phyloP scores from a whole-genome alignment of 2,113 vertebrate species.

The Galbula dea region DNA sequence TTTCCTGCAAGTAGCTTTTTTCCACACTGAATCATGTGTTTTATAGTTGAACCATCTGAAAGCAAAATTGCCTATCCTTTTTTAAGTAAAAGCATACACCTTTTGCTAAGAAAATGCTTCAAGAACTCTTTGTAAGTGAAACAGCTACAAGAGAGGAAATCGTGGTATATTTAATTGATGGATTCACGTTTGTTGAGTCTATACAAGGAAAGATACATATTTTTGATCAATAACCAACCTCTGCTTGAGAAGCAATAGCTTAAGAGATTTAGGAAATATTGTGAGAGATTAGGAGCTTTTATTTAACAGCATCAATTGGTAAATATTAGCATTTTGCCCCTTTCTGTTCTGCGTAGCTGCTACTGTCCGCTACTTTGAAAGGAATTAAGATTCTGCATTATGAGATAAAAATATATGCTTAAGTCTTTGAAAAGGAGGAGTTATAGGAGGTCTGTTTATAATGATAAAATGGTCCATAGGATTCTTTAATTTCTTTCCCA shows the following conservation, averaged over 20 bases:
- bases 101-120: background rate
- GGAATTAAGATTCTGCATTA: background rate
- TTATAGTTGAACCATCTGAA: background rate
- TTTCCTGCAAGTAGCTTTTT: background rate
- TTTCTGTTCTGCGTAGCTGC: background rate
- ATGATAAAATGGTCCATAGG: background rate
- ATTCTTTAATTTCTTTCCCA: background rate
- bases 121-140: background rate
- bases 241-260: background rate
- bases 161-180: background rate
- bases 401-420: background rate
- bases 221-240: background rate
- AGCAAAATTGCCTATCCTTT: background rate
- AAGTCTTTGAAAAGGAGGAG: background rate
- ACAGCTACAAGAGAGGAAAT: background rate
- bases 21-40: background rate
- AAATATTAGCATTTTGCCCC: background rate
- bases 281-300: background rate
- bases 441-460: background rate
- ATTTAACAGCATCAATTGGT: background rate
- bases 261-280: background rate
- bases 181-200: background rate
- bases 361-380: background rate
- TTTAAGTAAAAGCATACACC: background rate
- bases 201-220: background rate